Evolutionary conservation across 2,888 invertebrate genomes (phyloP).

Genomic region (Scaptomyza flava): DNA sequence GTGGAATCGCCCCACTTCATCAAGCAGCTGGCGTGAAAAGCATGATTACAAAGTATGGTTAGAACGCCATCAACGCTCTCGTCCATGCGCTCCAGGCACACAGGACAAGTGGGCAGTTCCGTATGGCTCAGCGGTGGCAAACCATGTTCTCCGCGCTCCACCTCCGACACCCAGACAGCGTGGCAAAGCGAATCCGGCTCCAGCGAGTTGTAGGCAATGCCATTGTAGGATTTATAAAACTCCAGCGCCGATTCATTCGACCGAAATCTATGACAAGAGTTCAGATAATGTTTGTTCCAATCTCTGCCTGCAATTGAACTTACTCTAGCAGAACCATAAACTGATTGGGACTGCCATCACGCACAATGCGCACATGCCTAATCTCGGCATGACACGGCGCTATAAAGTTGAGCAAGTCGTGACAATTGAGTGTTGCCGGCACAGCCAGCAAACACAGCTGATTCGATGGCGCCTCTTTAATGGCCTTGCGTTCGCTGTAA

Average conservation of each 20-base stretch:
- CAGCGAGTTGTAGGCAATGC: conserved; percentile 95
- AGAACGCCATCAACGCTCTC: conserved; percentile 99
- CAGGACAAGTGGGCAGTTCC: conserved; percentile 97
- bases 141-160: conserved; percentile 94
- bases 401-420: conserved; percentile 96
- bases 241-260: conserved; percentile 92
- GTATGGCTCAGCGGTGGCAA: conserved; percentile 91
- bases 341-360: conserved; percentile 96
- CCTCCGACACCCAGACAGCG: conserved; percentile 96
- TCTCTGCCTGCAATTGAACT: conserved; percentile 73
- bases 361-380: conserved; percentile 94
- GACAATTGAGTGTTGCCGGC: conserved; percentile 95
- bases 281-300: not conserved
- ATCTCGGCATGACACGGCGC: conserved; percentile 96
- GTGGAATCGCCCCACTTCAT: conserved; percentile 98
- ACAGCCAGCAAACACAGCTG: conserved; percentile 95
- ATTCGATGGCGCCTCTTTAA: conserved; percentile 90
- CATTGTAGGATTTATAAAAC: conserved; percentile 97
- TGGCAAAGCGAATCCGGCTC: conserved; percentile 96
- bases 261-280: conserved; percentile 86
- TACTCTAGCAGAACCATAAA: conserved; percentile 98
- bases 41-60: conserved; percentile 99
- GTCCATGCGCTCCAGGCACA: conserved; percentile 95
- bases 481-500: conserved; percentile 89
- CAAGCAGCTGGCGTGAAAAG: conserved; percentile 97